phyloP scores from a whole-genome alignment of 1,140 invertebrate genomes.

The Sarcophaga peregrina region DNA sequence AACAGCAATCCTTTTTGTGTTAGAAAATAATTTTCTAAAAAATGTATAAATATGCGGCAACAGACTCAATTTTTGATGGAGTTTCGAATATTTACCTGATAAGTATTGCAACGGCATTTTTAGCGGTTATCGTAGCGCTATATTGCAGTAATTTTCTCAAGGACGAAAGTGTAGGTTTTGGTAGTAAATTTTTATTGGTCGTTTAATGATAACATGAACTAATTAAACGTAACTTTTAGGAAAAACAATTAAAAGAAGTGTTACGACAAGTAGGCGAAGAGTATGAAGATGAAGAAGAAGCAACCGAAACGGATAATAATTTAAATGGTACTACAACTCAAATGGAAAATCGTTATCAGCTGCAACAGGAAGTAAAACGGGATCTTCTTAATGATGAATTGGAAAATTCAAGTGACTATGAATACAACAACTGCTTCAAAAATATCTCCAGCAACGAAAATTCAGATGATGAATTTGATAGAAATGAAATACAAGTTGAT shows the following conservation, averaged over 20 bases:
- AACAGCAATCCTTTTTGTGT: too few relatives aligned
- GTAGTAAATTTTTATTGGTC: neutral
- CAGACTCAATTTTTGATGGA: constrained; percentile 24
- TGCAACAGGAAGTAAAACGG: constrained; percentile 14
- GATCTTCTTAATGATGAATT: constrained; percentile 45
- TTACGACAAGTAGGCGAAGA: neutral
- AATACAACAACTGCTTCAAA: constrained; percentile 51
- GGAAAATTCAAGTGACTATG: constrained; percentile 50
- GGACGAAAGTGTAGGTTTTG: constrained; percentile 54
- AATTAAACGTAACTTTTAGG: neutral
- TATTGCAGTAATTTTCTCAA: constrained; percentile 61
- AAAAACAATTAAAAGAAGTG: neutral
- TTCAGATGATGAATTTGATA: constrained; percentile 45
- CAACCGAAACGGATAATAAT: constrained; percentile 22
- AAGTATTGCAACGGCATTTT: constrained; percentile 54
- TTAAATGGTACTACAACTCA: neutral
- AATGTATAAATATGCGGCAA: constrained; percentile 35
- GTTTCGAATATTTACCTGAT: constrained; percentile 50
- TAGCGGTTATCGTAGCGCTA: constrained; percentile 57
- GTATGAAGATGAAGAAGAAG: neutral
- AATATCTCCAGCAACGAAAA: constrained; percentile 48
- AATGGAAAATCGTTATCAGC: constrained; percentile 31
- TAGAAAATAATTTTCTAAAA: neutral
- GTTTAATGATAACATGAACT: neutral
- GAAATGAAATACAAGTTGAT: constrained; percentile 51